A percentile compares a stretch with the other conserved stretches of the same genome.
Evolutionary conservation across 1,140 invertebrate genomes (phyloP).

Genomic region (Drosophila nannoptera): DNA sequence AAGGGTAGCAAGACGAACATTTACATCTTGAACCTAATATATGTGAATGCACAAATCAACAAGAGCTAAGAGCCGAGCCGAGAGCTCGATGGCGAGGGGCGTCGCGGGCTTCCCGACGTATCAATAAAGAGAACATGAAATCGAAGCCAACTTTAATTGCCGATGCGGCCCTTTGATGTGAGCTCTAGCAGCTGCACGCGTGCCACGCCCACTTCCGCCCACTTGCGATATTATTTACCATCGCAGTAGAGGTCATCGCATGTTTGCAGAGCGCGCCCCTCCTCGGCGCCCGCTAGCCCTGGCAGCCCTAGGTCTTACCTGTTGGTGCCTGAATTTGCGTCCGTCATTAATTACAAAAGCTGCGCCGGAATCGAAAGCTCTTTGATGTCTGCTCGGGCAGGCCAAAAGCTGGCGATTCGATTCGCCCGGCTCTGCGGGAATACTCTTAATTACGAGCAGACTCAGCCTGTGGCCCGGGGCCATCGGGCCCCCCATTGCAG

Average conservation of each 20-base stretch:
- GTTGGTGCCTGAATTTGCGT: slow-evolving; percentile 15
- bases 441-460: slow-evolving; percentile 38
- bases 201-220: not conserved
- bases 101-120: slow-evolving; percentile 1
- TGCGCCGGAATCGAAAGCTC: slow-evolving; percentile 16
- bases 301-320: not conserved
- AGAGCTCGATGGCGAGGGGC: not conserved
- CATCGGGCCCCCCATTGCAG: not conserved
- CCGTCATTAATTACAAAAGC: slow-evolving; percentile 14
- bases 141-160: slow-evolving; percentile 27
- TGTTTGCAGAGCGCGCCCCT: not conserved
- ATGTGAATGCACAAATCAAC: slow-evolving; percentile 53
- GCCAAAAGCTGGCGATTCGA: not conserved
- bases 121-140: slow-evolving; percentile 51
- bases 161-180: slow-evolving; percentile 34
- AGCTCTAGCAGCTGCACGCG: not conserved
- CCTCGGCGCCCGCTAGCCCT: no score
- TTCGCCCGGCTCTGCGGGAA: slow-evolving; percentile 13
- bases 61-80: slow-evolving; percentile 11
- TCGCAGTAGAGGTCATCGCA: no score
- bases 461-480: slow-evolving; percentile 5
- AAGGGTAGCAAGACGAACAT: slow-evolving; percentile 43
- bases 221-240: no score
- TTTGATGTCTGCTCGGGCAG: slow-evolving; percentile 33
- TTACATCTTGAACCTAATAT: slow-evolving; percentile 61